These are phyloP conservation scores for Erinaceus europaeus DNA, from an alignment of 2,113 vertebrate genomes.

Conservation along the genomic window DNA sequence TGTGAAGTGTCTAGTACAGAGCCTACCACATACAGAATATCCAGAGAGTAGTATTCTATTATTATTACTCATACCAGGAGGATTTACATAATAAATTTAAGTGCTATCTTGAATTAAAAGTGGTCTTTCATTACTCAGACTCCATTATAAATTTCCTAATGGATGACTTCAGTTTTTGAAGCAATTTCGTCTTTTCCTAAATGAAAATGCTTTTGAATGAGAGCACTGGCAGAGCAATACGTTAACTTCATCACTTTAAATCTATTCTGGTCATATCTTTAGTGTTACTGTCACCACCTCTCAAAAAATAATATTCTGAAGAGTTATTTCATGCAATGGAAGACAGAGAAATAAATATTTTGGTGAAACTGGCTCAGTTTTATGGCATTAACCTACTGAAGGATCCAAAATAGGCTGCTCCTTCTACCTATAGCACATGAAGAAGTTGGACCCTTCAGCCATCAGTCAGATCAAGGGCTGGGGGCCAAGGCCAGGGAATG, in stretches of 20 bases:
- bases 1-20: neutral
- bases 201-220: neutral
- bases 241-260: neutral
- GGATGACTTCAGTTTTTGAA: neutral
- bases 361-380: neutral
- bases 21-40: neutral
- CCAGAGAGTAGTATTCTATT: neutral
- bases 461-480: neutral
- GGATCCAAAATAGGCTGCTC: neutral
- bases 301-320: neutral
- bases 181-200: slow-evolving; percentile 8
- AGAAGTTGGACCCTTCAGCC: neutral
- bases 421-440: neutral
- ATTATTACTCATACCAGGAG: neutral
- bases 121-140: neutral
- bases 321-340: neutral
- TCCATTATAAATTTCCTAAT: slow-evolving; percentile 21
- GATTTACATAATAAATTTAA: neutral
- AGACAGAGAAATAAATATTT: neutral
- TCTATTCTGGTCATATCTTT: neutral
- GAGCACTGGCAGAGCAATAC: neutral
- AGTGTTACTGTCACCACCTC: neutral
- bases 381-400: too few relatives aligned
- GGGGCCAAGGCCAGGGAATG: neutral
- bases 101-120: neutral